Evolutionary conservation across 2,888 invertebrate genomes (phyloP), one percentile per base, ranked within the genome.

Genomic region (Leptinotarsa haldemani): DNA sequence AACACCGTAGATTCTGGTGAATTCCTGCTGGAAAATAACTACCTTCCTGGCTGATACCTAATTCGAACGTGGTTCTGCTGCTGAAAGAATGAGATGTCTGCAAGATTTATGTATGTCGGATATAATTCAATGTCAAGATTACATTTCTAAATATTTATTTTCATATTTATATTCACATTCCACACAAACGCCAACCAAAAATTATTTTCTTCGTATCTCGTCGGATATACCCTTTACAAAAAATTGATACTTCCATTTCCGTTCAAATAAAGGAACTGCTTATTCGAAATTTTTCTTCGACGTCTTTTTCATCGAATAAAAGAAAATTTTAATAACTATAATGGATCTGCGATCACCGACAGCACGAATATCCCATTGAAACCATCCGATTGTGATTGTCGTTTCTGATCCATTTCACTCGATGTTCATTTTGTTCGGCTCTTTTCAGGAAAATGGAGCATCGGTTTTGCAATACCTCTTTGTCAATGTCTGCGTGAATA

Each of bases 401-500:
- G 77, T 79, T 82, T 82, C 81, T 80, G 82, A 82, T 82, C 81
- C 82, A 82, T 82, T 82, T 82, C 81, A 78, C 79, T 75, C 79
- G 80, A 81, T 82, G 80, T 79, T 82, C 80, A 81, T 76, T 81
- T 76, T 69, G 74, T 74, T 73, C 52, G 78, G 78, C 78, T 78
- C 76, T 78, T 79, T 78, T 77, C 75, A 70, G 74, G 71, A 74
- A 74, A 78, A 79, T 78, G 79, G 74, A 73, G 73, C 76, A 78
- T 79, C 78, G 76, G 67, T 74, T 74, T 73, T 52, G 61, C 64
- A 65, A 69, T 52, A 69, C 46, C 65, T 69, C 70, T 69, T 75
- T 75, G 75, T 72, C 25, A 20, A 40, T 30, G 53, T 52, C 67
- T 48, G 40, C 20, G 69, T 65, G 61, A 61, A n/a, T 61, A 30